These are phyloP conservation scores for Drosophila hamatofila DNA, from an alignment of 2,888 invertebrate species.

Conservation along the genomic window DNA sequence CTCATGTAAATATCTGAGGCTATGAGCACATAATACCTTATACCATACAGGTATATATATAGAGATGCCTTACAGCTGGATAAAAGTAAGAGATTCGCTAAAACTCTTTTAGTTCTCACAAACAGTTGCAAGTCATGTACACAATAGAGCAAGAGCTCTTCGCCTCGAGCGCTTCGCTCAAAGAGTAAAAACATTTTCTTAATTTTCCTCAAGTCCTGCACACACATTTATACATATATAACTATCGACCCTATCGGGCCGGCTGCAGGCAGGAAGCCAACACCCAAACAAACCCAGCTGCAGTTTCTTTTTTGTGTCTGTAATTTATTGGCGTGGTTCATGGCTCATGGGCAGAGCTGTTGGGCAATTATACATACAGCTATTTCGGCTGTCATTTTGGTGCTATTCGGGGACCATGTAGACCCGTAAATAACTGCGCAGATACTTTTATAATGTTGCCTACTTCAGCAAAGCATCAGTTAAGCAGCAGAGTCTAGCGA, in stretches of 20 bases:
- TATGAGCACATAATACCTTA: neutral
- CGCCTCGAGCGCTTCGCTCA: neutral
- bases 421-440: conserved; percentile 61
- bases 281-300: too few relatives aligned
- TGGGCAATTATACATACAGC: conserved; percentile 61
- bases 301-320: conserved; percentile 26
- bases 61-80: neutral
- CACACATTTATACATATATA: conserved; percentile 24
- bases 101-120: neutral
- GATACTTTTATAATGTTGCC: conserved; percentile 41
- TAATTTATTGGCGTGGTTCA: conserved; percentile 53
- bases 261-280: conserved; percentile 25
- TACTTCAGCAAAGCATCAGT: conserved; percentile 40
- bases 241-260: conserved; percentile 25
- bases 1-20: neutral
- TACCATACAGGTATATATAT: neutral
- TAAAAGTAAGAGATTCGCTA: neutral
- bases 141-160: conserved; percentile 1
- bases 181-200: conserved; percentile 23
- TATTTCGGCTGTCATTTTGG: conserved; percentile 44
- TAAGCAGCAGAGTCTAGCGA: conserved; percentile 49
- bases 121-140: neutral
- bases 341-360: conserved; percentile 7
- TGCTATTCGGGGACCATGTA: conserved; percentile 58
- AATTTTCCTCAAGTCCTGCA: conserved; percentile 44